Evolutionary conservation across 2,113 vertebrate species (phyloP).

Genomic region (Daphoenositta chrysoptera): DNA sequence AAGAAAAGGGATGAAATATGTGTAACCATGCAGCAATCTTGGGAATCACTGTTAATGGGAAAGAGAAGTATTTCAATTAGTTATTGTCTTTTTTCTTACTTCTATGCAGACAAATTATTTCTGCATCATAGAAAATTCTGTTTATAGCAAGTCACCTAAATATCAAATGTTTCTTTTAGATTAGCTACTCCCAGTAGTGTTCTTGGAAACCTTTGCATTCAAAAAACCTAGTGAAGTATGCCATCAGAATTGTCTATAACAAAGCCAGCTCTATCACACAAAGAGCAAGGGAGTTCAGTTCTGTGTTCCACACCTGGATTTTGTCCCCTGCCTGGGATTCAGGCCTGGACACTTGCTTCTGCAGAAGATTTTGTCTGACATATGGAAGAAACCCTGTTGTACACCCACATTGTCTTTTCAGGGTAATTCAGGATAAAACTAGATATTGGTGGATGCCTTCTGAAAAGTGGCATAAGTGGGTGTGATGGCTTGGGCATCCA

Average conservation of each 20-base stretch:
- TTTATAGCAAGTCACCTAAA: background rate
- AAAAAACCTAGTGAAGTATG: background rate
- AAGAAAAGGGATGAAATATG: background rate
- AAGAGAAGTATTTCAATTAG: background rate
- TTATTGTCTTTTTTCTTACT: background rate
- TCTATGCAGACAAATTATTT: background rate
- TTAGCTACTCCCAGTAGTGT: background rate
- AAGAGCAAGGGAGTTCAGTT: background rate
- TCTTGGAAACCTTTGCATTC: background rate
- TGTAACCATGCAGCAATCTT: background rate
- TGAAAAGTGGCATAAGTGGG: background rate
- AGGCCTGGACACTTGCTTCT: background rate
- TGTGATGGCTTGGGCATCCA: background rate
- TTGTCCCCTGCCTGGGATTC: background rate
- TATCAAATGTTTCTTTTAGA: background rate
- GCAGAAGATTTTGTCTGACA: background rate
- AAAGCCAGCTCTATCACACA: background rate
- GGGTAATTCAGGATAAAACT: accelerated
- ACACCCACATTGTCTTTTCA: background rate
- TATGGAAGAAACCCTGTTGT: background rate
- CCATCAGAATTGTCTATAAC: background rate
- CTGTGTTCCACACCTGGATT: background rate
- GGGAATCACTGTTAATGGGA: background rate
- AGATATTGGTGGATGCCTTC: background rate
- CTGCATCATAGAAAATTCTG: background rate